Evolutionary conservation across 2,797 vertebrate species (phyloP), one percentile per base, ranked within the genome.

Genomic region (Eleutherodactylus coqui): DNA sequence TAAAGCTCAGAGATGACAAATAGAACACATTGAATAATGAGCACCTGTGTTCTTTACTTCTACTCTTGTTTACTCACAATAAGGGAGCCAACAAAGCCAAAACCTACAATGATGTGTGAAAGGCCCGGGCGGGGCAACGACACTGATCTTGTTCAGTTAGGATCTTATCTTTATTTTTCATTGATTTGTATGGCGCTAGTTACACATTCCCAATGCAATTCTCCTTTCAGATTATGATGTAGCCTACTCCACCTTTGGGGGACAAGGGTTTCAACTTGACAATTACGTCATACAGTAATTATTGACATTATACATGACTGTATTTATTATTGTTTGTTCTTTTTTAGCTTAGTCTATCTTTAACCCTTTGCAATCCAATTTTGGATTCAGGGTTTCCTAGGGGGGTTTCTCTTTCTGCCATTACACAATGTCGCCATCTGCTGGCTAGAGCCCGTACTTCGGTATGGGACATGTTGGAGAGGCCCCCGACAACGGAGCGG

Each of bases 1-100:
- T 41, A 43, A 72, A 45, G 69, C 67, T 27, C 5, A 41, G 21
- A 70, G 67, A 36, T 70, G 21, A 38, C 9, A 41, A 21, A 70
- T 70, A 36, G 43, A 70, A 72, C 69, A 72, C 38, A 72, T 27
- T 43, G 38, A 72, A 72, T 72, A 72, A 72, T 72, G 69, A n/a
- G 27, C 69, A 72, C 38, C 69, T 72, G 69, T 41, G 67, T 41
- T 41, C 34, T 41, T 41, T n/a, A 70, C 36, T 41, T 70, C 21
- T 4, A 19, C 64, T 36, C 1, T 21, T 38, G 32, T 36, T 69
- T 38, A 38, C 64, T 69, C 17, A 69, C 64, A 69, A 69, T n/a
- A 70, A n/a, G 21, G 36, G 21, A 41, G 36, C 19, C 36, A 70
- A 69, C 67, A 64, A 67, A 67, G 32, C 67, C 32, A 43, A 21